Percentiles rank a stretch among this genome's conserved stretches.
phyloP scores from a whole-genome alignment of 1,140 invertebrate genomes.

The Rhopalosiphum padi region DNA sequence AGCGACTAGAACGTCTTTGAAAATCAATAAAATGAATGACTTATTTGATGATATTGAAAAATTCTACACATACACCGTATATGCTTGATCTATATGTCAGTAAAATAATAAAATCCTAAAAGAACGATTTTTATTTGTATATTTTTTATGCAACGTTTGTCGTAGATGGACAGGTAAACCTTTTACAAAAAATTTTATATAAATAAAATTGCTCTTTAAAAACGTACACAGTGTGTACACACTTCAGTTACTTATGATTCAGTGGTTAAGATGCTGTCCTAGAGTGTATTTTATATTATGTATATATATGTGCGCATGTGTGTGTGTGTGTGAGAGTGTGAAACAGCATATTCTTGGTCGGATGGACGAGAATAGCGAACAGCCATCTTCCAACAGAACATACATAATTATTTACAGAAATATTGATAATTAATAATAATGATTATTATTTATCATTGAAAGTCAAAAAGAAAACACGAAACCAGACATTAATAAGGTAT shows the following conservation, averaged over 20 bases:
- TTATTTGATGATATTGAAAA: not conserved
- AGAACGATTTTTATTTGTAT: not conserved
- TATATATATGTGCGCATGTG: too few species aligned
- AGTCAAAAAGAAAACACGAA: not conserved
- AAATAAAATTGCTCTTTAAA: not conserved
- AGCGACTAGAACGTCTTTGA: not conserved
- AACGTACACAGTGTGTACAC: not conserved
- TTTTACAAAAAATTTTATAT: not conserved
- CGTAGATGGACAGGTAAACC: not conserved
- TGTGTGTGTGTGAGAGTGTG: too few species aligned
- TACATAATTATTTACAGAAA: not conserved
- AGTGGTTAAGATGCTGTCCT: not conserved
- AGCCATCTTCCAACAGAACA: not conserved
- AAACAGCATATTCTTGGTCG: not conserved
- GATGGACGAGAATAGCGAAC: not conserved
- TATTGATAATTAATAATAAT: not conserved
- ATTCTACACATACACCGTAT: not conserved
- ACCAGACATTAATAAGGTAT: not conserved
- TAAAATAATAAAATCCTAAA: constrained; percentile 3
- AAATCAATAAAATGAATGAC: not conserved
- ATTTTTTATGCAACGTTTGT: not conserved
- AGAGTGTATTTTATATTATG: not conserved
- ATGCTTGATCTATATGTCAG: not conserved
- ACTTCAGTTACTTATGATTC: not conserved
- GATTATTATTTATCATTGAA: not conserved